Evolutionary conservation across 2,113 vertebrate genomes (phyloP), one percentile per base, ranked within the genome.

Genomic region (Strigops habroptila): DNA sequence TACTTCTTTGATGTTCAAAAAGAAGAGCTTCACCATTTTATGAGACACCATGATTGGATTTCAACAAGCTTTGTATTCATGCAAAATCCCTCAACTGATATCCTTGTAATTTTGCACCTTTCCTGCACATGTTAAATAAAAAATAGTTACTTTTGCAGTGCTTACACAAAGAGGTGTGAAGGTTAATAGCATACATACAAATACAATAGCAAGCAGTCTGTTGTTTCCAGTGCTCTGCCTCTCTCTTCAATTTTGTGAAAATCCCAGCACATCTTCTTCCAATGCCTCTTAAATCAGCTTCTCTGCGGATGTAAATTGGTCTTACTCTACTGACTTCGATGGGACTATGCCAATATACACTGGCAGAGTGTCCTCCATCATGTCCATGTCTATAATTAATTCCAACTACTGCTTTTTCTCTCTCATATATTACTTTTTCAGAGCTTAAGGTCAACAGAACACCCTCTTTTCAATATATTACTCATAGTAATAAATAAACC

Each of bases 1-100:
- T 88, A 31, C 49, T 85, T 59, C 91, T 95, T 90, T 91, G 93
- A 94, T 95, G 91, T 94, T 90, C 43, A 86, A 71, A 77, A 91
- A 64, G 51, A 93, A 64, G 73, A 84, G 51, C 55, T 95, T 91
- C 88, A 55, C 68, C 67, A 49, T 94, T 93, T 76, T 65, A 65
- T 69, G 79, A 96, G 74, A 77, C 31, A 77, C 25, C 53, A 80
- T 43, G 63, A 74, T 52, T 69, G 21, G 68, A 30, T 81, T 94
- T 96, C 79, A 86, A 74, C 51, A 89, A 86, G 60, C 8, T 94
- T 74, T 94, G 31, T 88, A 51, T 91, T 94, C 63, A 48, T 10
- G 9, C 33, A 88, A 87, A 95, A 86, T 71, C 43, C 35, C 18
- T 75, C 69, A 73, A 37, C 22, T 87, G 39, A 77, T 68, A 90